These are phyloP conservation scores for Typhlichthys eigenmanni DNA, from an alignment of 2,797 vertebrate genomes.

Conservation along the genomic window DNA sequence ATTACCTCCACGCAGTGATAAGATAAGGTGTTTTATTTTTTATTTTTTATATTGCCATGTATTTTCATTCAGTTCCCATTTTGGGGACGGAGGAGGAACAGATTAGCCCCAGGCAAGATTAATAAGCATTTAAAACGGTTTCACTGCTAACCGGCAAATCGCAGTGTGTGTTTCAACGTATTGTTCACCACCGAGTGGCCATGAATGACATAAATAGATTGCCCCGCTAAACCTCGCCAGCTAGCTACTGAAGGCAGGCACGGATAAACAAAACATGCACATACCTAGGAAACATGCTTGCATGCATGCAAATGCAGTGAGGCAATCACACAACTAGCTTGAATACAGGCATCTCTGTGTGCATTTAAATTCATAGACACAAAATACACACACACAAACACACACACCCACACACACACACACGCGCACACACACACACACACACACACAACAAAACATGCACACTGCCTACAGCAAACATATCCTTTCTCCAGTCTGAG, in stretches of 20 bases:
- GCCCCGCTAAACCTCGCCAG: slow-evolving; percentile 51
- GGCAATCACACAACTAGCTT: slow-evolving; percentile 1
- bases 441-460: not conserved
- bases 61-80: slow-evolving; percentile 78
- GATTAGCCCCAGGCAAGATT: slow-evolving; percentile 71
- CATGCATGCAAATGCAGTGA: slow-evolving; percentile 30
- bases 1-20: slow-evolving; percentile 73
- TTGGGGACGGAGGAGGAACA: slow-evolving; percentile 69
- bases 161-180: slow-evolving; percentile 74
- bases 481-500: slow-evolving; percentile 52
- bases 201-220: slow-evolving; percentile 77
- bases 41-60: slow-evolving; percentile 77
- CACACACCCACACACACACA: slow-evolving; percentile 15
- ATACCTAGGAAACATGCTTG: slow-evolving; percentile 34
- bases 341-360: not conserved
- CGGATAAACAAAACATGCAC: slow-evolving; percentile 50
- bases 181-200: slow-evolving; percentile 76
- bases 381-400: not conserved
- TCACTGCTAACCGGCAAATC: slow-evolving; percentile 77
- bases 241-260: slow-evolving; percentile 40
- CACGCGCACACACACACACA: slow-evolving; percentile 12
- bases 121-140: slow-evolving; percentile 81
- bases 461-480: slow-evolving; percentile 25
- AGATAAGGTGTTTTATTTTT: slow-evolving; percentile 74
- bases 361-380: not conserved